These are phyloP conservation scores for Xanthia togata DNA, from an alignment of 2,888 invertebrate genomes.

Conservation along the genomic window DNA sequence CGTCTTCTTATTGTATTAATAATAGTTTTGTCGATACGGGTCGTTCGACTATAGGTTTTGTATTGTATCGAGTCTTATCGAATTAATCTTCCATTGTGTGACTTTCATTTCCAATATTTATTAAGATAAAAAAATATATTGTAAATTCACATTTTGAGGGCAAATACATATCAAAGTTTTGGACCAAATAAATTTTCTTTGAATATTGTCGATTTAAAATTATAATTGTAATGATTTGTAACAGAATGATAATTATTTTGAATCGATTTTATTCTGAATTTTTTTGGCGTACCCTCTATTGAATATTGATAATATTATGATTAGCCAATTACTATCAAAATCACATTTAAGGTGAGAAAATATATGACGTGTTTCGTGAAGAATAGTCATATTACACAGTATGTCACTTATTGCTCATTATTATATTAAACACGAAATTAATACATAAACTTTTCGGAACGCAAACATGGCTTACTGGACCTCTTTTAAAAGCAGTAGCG, in stretches of 20 bases:
- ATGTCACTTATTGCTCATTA: constrained; percentile 54
- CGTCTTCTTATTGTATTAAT: constrained; percentile 78
- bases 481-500: not conserved
- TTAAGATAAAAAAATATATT: constrained; percentile 38
- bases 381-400: constrained; percentile 23
- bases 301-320: not conserved
- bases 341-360: constrained; percentile 4
- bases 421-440: constrained; percentile 22
- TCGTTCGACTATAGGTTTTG: constrained; percentile 74
- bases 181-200: constrained; percentile 12
- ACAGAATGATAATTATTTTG: not conserved
- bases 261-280: constrained; percentile 4
- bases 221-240: not conserved
- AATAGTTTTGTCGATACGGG: constrained; percentile 73
- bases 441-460: not conserved
- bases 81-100: constrained; percentile 73
- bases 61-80: constrained; percentile 76
- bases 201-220: not conserved
- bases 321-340: not conserved
- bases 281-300: not conserved
- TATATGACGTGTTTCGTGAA: not conserved
- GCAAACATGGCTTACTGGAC: not conserved
- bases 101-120: constrained; percentile 60
- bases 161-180: constrained; percentile 36
- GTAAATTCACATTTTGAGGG: constrained; percentile 32